Conservation (phyloP, 2,113 vertebrate species). For the Myotis davidii region DNA sequence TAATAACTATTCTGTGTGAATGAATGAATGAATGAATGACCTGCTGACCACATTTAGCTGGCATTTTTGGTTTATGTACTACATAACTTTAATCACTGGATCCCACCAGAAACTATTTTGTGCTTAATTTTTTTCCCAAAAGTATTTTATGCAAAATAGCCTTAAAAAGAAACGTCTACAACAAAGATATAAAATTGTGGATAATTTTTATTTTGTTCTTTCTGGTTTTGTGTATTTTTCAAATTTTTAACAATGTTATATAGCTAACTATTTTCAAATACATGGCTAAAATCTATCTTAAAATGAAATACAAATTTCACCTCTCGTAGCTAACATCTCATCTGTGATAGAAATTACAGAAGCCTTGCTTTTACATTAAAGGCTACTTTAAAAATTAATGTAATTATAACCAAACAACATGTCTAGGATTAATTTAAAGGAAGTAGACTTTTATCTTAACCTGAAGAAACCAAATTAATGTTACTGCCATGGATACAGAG, state of each 20-base stretch:
- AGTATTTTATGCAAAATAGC: background rate
- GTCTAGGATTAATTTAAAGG: constrained; percentile 38
- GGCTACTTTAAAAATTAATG: background rate
- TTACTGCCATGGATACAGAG: constrained; percentile 16
- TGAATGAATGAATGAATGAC: constrained; percentile 55
- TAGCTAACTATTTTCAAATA: constrained; percentile 44
- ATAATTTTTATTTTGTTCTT: constrained; percentile 55
- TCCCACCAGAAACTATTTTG: background rate
- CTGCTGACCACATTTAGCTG: background rate
- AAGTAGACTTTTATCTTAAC: constrained; percentile 34
- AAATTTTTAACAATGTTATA: constrained; percentile 37
- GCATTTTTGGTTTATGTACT: constrained; percentile 32
- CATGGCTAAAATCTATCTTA: constrained; percentile 21
- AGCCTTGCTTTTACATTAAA: constrained; percentile 36
- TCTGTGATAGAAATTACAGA: constrained; percentile 10
- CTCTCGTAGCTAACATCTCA: constrained; percentile 27
- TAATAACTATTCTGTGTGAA: constrained; percentile 27
- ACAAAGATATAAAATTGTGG: background rate
- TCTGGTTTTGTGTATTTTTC: constrained; percentile 11
- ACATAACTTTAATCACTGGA: constrained; percentile 11
- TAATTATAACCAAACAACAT: constrained; percentile 17
- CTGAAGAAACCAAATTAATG: background rate
- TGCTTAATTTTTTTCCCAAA: background rate
- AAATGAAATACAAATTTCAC: constrained; percentile 31
- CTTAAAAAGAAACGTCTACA: constrained; percentile 34